These are phyloP conservation scores for Nyctalus aviator DNA, from an alignment of 2,797 vertebrate species.

Conservation along the genomic window DNA sequence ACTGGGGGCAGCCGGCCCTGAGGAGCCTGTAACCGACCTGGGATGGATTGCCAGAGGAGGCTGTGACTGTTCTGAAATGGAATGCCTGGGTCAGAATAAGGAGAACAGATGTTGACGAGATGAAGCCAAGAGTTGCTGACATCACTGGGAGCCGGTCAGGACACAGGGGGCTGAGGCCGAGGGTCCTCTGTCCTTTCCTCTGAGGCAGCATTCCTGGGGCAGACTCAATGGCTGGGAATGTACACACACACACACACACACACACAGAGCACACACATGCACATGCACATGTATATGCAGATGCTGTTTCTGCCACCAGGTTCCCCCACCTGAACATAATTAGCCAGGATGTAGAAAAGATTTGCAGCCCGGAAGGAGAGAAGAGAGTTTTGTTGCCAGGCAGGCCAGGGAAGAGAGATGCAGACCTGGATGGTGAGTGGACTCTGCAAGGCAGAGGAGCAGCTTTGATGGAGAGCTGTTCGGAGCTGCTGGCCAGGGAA, in stretches of 20 bases:
- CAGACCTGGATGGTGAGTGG: not conserved
- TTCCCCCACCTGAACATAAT: constrained; percentile 62
- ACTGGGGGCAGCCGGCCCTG: not conserved
- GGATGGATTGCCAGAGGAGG: constrained; percentile 39
- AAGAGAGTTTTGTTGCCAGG: not conserved
- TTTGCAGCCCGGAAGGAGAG: constrained; percentile 45
- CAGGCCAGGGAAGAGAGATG: not conserved
- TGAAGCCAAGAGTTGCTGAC: constrained; percentile 65
- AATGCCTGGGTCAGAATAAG: constrained; percentile 80
- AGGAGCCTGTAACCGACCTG: not conserved
- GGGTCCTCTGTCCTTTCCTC: constrained; percentile 24
- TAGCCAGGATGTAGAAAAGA: constrained; percentile 58
- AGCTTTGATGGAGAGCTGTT: not conserved
- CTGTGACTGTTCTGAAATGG: constrained; percentile 74
- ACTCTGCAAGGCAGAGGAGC: not conserved
- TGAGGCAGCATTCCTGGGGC: constrained; percentile 1
- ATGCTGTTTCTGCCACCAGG: not conserved
- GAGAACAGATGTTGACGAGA: constrained; percentile 79
- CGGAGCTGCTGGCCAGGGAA: not conserved
- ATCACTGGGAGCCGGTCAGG: constrained; percentile 62
- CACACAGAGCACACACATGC: too few species aligned
- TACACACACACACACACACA: not conserved
- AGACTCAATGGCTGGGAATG: not conserved
- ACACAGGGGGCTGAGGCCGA: not conserved
- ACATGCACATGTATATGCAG: too few species aligned